Evolutionary conservation across 2,888 invertebrate genomes (phyloP), one percentile per base, ranked within the genome.

Genomic region (Laothoe populi): DNA sequence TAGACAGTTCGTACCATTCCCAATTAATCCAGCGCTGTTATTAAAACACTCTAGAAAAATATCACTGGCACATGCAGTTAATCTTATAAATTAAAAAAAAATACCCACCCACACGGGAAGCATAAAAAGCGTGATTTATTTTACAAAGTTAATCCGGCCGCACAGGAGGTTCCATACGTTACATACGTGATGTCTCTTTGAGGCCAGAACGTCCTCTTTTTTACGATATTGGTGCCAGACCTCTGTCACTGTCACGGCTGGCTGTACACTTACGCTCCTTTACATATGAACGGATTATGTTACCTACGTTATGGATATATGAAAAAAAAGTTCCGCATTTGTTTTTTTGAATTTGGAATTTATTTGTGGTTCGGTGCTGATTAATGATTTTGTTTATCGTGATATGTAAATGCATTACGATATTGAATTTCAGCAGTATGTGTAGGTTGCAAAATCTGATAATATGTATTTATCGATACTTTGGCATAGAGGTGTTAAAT

Each of bases 241-340:
- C 81, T 72, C 64, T 75, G 74, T 82, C 81, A 82, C 70, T 76
- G 80, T 81, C 78, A 77, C 62, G 10, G 49, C 57, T 44, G 31
- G 16, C 31, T 19, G 63, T 64, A 66, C 26, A 53, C 35, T 35
- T 16, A 11, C 31, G 19, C 35, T 11, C 53, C 31, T 53, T 53
- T 53, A 53, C 53, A 53, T 53, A 53, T 53, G 53, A 53, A 53
- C 53, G 35, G 53, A 53, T 53, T 53, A 53, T 21, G 53, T 31
- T 53, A 53, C 35, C 53, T 35, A 53, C 19, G 16, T 53, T 35
- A 35, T 53, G 31, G 53, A 53, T 53, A 35, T 19, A 46, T 19
- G 16, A n/a, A 24, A 11, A 35, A 35, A 35, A 53, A 35, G 11
- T 35, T 23, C 10, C 31, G 31, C 53, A 31, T 53, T 31, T 2